phyloP scores from a whole-genome alignment of 1,140 invertebrate species.

The Radopholus similis region DNA sequence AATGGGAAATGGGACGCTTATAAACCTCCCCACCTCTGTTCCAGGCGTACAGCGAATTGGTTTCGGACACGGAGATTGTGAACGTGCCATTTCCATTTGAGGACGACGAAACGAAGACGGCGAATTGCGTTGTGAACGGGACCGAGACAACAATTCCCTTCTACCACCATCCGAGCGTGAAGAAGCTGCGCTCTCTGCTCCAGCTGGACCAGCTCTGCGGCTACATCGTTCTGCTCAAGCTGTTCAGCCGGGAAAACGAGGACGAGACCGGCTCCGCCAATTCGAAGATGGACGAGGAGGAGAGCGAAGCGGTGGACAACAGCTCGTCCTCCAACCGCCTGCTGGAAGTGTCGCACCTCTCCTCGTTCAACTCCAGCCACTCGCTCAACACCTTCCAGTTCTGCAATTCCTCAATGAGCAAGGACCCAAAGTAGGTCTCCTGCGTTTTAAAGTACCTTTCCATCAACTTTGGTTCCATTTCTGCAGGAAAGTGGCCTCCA shows the following conservation, averaged over 20 bases:
- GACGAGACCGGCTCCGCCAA: background rate
- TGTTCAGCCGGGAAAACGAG: constrained; percentile 1
- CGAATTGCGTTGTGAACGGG: background rate
- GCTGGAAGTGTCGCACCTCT: background rate
- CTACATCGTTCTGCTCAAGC: constrained; percentile 50
- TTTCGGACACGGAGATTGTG: constrained; percentile 48
- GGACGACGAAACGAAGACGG: constrained; percentile 25
- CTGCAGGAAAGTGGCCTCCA: constrained; percentile 38
- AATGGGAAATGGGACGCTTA: background rate
- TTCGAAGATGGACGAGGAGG: background rate
- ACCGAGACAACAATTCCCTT: background rate
- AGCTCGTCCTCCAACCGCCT: background rate
- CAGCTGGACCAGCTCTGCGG: constrained; percentile 46
- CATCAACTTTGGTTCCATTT: background rate
- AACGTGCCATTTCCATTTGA: constrained; percentile 57
- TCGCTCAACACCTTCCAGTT: constrained; percentile 12
- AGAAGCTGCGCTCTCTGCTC: constrained; percentile 29
- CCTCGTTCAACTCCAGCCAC: constrained; percentile 2
- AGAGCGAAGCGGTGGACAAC: background rate
- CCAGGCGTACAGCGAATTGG: constrained; percentile 50
- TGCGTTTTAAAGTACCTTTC: background rate
- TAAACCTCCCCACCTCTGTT: constrained; percentile 14
- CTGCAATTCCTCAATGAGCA: constrained; percentile 4
- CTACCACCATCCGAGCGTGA: constrained; percentile 43
- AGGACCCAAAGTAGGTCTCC: constrained; percentile 11